Evolutionary conservation across 2,797 vertebrate species (phyloP).

Genomic region (Halcyon leucocephala): DNA sequence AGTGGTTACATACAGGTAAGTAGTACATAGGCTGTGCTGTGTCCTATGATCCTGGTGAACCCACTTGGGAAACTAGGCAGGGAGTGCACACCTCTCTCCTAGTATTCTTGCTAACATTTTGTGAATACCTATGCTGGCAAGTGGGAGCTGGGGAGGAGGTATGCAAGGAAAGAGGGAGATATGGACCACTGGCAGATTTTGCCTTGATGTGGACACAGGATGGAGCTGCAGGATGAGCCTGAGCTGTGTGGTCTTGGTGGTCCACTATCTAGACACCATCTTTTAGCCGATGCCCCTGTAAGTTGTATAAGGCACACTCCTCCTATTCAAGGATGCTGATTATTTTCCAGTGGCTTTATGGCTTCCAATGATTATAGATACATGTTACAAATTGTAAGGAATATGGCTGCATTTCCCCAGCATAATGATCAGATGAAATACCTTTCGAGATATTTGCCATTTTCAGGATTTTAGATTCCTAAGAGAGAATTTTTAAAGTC

Average conservation of each 20-base stretch:
- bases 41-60: neutral
- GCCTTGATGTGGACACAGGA: neutral
- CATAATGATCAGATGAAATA: neutral
- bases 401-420: neutral
- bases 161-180: neutral
- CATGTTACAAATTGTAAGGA: neutral
- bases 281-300: neutral
- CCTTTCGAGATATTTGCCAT: neutral
- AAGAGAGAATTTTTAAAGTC: neutral
- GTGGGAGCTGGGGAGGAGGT: neutral
- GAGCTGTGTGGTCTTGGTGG: neutral
- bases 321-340: neutral
- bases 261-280: accelerated
- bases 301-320: neutral
- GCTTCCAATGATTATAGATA: neutral
- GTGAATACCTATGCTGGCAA: accelerated
- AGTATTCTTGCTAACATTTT: neutral
- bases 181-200: neutral
- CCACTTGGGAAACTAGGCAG: accelerated
- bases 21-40: neutral
- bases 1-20: neutral
- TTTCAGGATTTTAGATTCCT: neutral
- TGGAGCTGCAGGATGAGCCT: accelerated
- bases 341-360: neutral
- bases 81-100: accelerated